phyloP scores from a whole-genome alignment of 1,140 invertebrate genomes.

The Zaprionus camerounensis region DNA sequence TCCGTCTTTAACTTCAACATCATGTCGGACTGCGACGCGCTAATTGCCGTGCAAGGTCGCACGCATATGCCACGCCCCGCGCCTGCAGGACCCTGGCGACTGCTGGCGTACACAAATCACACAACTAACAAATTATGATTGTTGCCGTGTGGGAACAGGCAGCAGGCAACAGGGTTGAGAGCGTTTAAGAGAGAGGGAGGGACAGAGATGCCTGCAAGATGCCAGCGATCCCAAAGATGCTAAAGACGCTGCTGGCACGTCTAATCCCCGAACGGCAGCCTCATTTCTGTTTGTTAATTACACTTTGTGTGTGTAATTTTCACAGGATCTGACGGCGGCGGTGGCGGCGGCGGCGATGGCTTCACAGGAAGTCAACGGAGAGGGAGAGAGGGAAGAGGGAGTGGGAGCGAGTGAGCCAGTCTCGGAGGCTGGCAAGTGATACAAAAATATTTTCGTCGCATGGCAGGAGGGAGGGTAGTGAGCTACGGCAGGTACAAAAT shows the following conservation, averaged over 20 bases:
- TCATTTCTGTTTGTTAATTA: conserved; percentile 81
- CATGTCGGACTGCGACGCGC: conserved; percentile 47
- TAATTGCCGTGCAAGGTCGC: conserved; percentile 72
- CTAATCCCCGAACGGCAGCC: conserved; percentile 72
- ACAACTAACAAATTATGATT: conserved; percentile 53
- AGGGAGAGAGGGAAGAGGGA: neutral
- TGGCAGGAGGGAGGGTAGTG: conserved; percentile 30
- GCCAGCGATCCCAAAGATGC: conserved; percentile 42
- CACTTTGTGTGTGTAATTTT: conserved; percentile 77
- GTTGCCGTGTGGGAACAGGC: conserved; percentile 44
- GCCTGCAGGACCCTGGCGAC: conserved; percentile 23
- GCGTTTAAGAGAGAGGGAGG: neutral
- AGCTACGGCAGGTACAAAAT: conserved; percentile 69
- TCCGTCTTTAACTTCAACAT: neutral
- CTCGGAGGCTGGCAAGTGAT: conserved; percentile 28
- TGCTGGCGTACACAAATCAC: conserved; percentile 24
- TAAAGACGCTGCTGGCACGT: conserved; percentile 57
- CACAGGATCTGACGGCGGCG: conserved; percentile 63
- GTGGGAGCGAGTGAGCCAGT: neutral
- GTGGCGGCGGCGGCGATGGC: conserved; percentile 18
- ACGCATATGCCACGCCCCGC: neutral
- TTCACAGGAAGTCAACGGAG: conserved; percentile 63
- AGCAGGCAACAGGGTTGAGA: neutral
- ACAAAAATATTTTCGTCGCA: conserved; percentile 40
- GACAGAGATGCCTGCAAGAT: neutral